A percentile compares a stretch with the other conserved stretches of the same genome.
Evolutionary conservation across 2,797 vertebrate genomes (phyloP).

Genomic region (Poeciliopsis paucimaculata): DNA sequence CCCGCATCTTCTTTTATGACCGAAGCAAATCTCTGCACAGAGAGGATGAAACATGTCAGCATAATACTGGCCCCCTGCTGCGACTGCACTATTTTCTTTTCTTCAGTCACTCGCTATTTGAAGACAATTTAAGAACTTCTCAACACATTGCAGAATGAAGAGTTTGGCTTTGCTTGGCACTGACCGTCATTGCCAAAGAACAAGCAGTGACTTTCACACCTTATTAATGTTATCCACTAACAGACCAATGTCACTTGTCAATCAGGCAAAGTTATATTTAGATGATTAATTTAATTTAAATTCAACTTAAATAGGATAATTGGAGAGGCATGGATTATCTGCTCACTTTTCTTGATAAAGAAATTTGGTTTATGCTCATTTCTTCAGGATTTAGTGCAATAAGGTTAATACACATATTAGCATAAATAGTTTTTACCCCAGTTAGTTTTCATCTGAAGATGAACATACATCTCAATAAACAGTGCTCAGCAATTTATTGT

Average conservation of each 20-base stretch:
- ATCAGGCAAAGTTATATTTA: not conserved
- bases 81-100: not conserved
- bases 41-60: conserved; percentile 13
- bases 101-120: not conserved
- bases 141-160: not conserved
- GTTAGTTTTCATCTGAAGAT: not conserved
- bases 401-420: not conserved
- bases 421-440: not conserved
- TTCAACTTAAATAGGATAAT: not conserved
- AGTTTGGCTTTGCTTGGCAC: not conserved
- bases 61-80: not conserved
- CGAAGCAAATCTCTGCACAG: conserved; percentile 85
- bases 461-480: not conserved
- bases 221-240: not conserved
- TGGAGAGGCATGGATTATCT: not conserved
- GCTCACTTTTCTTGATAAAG: not conserved
- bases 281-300: not conserved
- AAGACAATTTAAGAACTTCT: not conserved
- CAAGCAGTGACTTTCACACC: not conserved
- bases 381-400: not conserved
- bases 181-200: not conserved
- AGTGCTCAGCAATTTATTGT: not conserved
- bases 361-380: not conserved
- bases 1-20: conserved; percentile 93
- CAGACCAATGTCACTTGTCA: not conserved